Evolutionary conservation across 1,140 invertebrate genomes (phyloP), one percentile per base, ranked within the genome.

Genomic region (Zaprionus davidi): DNA sequence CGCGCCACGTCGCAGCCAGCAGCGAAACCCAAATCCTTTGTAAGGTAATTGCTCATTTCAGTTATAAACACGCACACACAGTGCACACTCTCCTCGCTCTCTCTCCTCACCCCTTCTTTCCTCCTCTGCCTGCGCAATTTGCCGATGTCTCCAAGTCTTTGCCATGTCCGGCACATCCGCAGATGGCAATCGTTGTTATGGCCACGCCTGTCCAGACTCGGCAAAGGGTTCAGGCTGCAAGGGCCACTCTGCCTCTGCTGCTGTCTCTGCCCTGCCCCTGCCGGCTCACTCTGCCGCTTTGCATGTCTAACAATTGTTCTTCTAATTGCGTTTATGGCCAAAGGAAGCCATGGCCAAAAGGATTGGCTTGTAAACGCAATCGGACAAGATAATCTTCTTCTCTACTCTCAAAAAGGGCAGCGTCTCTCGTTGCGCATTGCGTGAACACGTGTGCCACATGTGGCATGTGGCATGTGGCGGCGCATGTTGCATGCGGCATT

Each of bases 271-370:
- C 7, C 3, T 15, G 36, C n/a, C n/a, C 7, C 41, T 17, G n/a
- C n/a, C n/a, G 0, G 5, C 38, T n/a, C 13, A n/a, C 38, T 15
- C 63, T 36, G 26, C 62, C 68, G 79, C 81, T 91, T 91, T 91
- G 87, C 87, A 91, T 91, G 87, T 91, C 88, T 91, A 91, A 88
- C 87, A 91, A 91, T 91, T 91, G 88, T 91, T 91, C 83, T 91
- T 91, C 87, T 91, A 91, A 91, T 91, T 91, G 87, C 88, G 79
- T 82, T 84, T 91, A 91, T 91, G 83, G 81, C 28, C 65, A 58
- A 71, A 75, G 73, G 58, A 53, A 74, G 66, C 53, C 56, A 41
- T n/a, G n/a, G 41, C 6, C 56, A 67, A 41, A 34, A 56, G 71
- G 71, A 71, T 79, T 78, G 78, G 78, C 78, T 84, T 91, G 88